These are phyloP conservation scores for Zygogramma bicolorata DNA, from an alignment of 2,888 invertebrate species.

Conservation along the genomic window DNA sequence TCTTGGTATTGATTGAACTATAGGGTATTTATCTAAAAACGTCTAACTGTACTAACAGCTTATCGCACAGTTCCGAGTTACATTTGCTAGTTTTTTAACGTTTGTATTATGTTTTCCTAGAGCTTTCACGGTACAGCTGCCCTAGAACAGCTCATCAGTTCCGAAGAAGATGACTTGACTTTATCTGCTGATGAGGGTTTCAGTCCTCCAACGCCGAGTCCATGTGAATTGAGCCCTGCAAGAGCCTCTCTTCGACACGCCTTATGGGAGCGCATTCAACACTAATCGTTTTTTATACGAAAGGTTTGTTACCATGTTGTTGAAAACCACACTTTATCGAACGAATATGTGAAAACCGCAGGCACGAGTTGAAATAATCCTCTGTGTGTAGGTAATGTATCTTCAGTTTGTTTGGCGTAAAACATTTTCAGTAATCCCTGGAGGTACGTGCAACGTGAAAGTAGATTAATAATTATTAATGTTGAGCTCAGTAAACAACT, in stretches of 20 bases:
- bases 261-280: conserved; percentile 59
- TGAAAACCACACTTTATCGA: conserved; percentile 11
- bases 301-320: conserved; percentile 28
- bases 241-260: conserved; percentile 59
- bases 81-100: not conserved
- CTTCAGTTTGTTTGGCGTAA: not conserved
- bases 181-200: conserved; percentile 66
- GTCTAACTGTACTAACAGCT: not conserved
- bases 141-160: conserved; percentile 62
- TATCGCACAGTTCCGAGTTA: not conserved
- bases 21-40: not conserved
- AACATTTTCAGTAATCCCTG: not conserved
- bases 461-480: not conserved
- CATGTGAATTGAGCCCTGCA: conserved; percentile 63
- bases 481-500: not conserved
- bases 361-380: not conserved
- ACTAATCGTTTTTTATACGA: conserved; percentile 45
- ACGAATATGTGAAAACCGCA: conserved; percentile 3
- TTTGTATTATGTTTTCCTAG: conserved; percentile 50
- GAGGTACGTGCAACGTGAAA: not conserved
- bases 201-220: conserved; percentile 67
- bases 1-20: too few relatives aligned
- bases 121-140: conserved; percentile 68
- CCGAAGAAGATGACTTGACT: conserved; percentile 64
- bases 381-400: conserved; percentile 49